A percentile compares a stretch with the other conserved stretches of the same genome.
phyloP scores from a whole-genome alignment of 2,888 invertebrate species.

The Chrysolina oricalcia region DNA sequence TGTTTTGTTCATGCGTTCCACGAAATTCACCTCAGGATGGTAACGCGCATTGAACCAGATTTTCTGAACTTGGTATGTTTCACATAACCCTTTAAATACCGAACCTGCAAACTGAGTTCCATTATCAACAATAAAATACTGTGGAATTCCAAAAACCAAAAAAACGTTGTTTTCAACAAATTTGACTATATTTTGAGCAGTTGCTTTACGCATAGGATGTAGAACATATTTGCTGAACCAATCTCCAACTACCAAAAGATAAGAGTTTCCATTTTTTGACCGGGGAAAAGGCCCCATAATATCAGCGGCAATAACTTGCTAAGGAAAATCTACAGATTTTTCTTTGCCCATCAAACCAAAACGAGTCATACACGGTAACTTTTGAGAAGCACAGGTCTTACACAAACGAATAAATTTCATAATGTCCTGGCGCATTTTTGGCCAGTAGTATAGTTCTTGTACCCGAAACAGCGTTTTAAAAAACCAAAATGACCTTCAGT shows the following conservation, averaged over 20 bases:
- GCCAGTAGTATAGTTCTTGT: conserved; percentile 45
- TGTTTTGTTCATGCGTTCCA: not conserved
- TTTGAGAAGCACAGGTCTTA: not conserved
- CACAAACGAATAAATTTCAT: no score
- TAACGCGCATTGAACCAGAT: not conserved
- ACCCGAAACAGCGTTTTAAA: conserved; percentile 44
- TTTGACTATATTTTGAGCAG: not conserved
- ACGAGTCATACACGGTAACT: not conserved
- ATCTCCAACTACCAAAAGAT: not conserved
- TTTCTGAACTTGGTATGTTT: conserved; percentile 1
- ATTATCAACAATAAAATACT: no score
- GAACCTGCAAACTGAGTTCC: not conserved
- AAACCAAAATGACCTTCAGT: conserved; percentile 49
- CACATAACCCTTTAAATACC: not conserved
- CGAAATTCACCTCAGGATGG: not conserved
- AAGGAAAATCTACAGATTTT: not conserved
- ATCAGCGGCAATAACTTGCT: not conserved
- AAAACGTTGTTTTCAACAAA: no score
- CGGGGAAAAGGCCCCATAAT: no score
- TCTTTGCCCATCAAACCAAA: not conserved
- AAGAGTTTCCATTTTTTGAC: not conserved
- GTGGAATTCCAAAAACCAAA: no score
- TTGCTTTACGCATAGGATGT: not conserved
- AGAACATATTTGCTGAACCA: not conserved
- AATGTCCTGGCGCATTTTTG: conserved; percentile 42